A percentile compares a stretch with the other conserved stretches of the same genome.
phyloP scores from a whole-genome alignment of 2,888 invertebrate genomes.

The Himalopsyche kuldschensis region DNA sequence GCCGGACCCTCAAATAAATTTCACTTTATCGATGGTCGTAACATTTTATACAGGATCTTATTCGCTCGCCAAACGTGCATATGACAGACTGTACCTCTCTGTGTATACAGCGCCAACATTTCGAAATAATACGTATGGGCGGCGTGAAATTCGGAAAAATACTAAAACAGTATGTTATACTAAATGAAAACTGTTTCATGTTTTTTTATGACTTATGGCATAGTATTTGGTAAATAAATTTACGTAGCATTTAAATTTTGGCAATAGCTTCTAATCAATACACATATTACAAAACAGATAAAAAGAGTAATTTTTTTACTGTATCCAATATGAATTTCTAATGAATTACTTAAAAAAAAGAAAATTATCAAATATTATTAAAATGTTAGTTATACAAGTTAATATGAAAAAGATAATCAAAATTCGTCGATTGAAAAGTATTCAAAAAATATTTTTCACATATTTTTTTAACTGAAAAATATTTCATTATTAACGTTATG shows the following conservation, averaged over 20 bases:
- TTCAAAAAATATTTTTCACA: no score
- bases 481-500: no score
- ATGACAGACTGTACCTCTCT: constrained; percentile 3
- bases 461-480: no score
- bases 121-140: background rate
- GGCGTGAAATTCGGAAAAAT: background rate
- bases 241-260: background rate
- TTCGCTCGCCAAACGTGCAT: constrained; percentile 11
- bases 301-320: no score
- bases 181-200: background rate
- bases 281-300: no score
- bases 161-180: background rate
- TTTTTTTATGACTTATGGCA: background rate
- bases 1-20: constrained; percentile 26
- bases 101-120: background rate
- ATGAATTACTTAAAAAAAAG: no score
- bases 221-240: background rate
- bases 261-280: no score
- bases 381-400: no score
- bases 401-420: no score
- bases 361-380: no score
- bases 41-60: constrained; percentile 16
- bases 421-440: no score
- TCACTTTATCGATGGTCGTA: constrained; percentile 26
- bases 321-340: no score